Evolutionary conservation across 2,888 invertebrate genomes (phyloP), one percentile per base, ranked within the genome.

Genomic region (Laspeyria flexula): DNA sequence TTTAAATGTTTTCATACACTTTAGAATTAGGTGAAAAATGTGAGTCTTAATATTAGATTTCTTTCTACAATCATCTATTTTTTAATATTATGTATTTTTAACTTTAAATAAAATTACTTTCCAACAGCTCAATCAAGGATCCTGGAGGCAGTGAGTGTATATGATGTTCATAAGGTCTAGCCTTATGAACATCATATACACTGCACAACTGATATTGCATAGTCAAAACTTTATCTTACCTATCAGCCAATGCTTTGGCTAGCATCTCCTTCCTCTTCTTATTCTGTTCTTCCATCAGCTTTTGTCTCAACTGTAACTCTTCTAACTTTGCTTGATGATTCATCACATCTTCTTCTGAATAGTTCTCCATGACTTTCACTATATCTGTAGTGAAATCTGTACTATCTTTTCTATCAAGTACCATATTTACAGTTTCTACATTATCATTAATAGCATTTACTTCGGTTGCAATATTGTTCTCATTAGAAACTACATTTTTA

Each of bases 231-330:
- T n/a, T n/a, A 35, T 31, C 62, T 83, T 75, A 95, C 95, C 96
- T 95, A 75, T 96, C 95, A 61, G 95, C 95, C 40, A 97, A 92
- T 9, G 96, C 96, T 83, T 95, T 95, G 0, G 95, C 87, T 7
- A 97, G 86, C 82, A 96, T 90, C 74, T 95, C 95, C 81, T 95
- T 96, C 60, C 96, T 94, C 65, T 94, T 95, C 65, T 95, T 95
- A 85, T 97, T 97, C 75, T 96, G 96, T 79, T 96, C 96, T 76
- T 96, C 95, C 79, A 97, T 96, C 60, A 95, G 75, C 81, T 95
- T 96, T 71, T 96, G 96, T 58, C 95, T 94, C 10, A 93, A 76
- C 79, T 96, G 95, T 70, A 96, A 94, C 61, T 95, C 95, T 58
- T 95, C 95, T 11, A 95, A 75, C 55, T 95, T 94, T 0, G 90